phyloP scores from a whole-genome alignment of 2,113 vertebrate species.

The Fulmarus glacialis region DNA sequence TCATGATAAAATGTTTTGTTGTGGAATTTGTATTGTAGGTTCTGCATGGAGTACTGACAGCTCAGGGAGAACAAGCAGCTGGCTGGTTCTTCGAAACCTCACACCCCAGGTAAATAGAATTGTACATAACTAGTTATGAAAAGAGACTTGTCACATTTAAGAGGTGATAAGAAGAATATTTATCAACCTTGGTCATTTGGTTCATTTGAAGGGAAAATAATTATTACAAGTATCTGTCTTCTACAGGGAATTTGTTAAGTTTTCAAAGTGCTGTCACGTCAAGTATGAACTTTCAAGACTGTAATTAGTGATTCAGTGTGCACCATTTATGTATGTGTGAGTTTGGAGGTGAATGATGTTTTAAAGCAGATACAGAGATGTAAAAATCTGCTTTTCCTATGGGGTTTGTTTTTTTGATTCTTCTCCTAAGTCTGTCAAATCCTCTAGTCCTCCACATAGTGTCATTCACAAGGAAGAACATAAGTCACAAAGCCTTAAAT shows the following conservation, averaged over 20 bases:
- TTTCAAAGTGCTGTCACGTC: neutral
- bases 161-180: neutral
- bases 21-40: constrained; percentile 72
- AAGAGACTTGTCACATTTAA: neutral
- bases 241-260: neutral
- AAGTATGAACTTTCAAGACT: neutral
- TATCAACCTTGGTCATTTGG: neutral
- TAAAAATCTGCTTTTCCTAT: neutral
- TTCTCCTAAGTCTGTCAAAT: neutral
- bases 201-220: neutral
- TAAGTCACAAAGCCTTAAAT: neutral
- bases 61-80: constrained; percentile 95
- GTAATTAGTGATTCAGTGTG: neutral
- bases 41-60: constrained; percentile 96
- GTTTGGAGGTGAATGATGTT: neutral
- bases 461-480: neutral
- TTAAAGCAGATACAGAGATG: neutral
- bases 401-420: neutral
- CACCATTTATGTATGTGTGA: neutral
- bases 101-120: constrained; percentile 88
- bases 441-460: neutral
- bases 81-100: constrained; percentile 97
- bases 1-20: neutral
- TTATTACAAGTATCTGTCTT: neutral
- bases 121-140: neutral